phyloP scores from a whole-genome alignment of 1,140 invertebrate genomes.

The Littorina saxatilis region DNA sequence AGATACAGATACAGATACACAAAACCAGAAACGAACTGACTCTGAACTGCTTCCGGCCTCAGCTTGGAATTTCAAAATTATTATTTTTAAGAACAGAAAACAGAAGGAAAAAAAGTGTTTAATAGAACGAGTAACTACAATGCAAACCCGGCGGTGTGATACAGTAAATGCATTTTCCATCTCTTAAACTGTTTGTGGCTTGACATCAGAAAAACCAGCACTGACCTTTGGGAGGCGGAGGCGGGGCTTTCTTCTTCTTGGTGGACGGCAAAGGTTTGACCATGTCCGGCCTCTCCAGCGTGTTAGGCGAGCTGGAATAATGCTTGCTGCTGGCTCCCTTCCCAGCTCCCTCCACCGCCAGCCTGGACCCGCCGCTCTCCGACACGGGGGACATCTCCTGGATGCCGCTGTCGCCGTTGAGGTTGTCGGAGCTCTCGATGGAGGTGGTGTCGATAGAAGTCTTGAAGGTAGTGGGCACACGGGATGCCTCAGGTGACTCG shows the following conservation, averaged over 20 bases:
- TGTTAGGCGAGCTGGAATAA: background rate
- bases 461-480: slow-evolving; percentile 52
- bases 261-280: slow-evolving; percentile 40
- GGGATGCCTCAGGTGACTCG: slow-evolving; percentile 65
- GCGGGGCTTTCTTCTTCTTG: slow-evolving; percentile 65
- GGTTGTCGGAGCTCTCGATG: slow-evolving; percentile 62
- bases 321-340: slow-evolving; percentile 31
- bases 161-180: too few species aligned
- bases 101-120: too few species aligned
- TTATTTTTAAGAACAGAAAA: too few species aligned
- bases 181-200: too few species aligned
- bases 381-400: slow-evolving; percentile 51
- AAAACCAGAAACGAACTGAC: too few species aligned
- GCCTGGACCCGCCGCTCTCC: background rate
- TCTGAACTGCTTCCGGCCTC: too few species aligned
- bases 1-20: too few species aligned
- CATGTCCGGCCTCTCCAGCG: slow-evolving; percentile 48
- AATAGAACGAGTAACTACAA: too few species aligned
- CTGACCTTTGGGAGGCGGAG: slow-evolving; percentile 50
- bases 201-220: too few species aligned
- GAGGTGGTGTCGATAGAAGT: slow-evolving; percentile 63
- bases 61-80: too few species aligned
- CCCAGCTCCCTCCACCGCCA: background rate
- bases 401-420: slow-evolving; percentile 61
- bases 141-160: too few species aligned